Evolutionary conservation across 2,797 vertebrate species (phyloP).

Genomic region (Delichon dasypus): DNA sequence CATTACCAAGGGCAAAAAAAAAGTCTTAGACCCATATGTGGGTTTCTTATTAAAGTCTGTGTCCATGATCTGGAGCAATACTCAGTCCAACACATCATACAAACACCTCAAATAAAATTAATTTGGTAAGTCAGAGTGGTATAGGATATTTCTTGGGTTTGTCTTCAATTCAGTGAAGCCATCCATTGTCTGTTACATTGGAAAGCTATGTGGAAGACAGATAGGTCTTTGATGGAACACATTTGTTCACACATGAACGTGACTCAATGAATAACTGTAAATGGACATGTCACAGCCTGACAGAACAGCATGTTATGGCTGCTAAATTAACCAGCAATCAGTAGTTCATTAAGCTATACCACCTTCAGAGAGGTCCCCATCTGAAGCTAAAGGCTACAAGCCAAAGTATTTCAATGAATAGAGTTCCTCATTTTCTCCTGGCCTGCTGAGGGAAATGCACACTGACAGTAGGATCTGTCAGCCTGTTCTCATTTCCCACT

Average conservation of each 20-base stretch:
- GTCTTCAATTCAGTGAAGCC: neutral
- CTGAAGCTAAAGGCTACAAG: neutral
- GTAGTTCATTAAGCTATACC: neutral
- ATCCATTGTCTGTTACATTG: neutral
- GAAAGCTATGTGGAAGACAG: neutral
- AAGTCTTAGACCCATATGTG: neutral
- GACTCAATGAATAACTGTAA: neutral
- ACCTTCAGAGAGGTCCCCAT: neutral
- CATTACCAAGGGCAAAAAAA: neutral
- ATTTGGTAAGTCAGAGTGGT: neutral
- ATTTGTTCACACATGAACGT: neutral
- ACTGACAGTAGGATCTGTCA: neutral
- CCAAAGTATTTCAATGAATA: neutral
- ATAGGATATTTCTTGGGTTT: neutral
- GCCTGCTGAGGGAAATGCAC: neutral
- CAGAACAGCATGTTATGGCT: accelerated
- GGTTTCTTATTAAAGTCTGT: neutral
- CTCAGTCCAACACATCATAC: neutral
- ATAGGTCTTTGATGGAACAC: neutral
- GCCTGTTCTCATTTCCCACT: neutral
- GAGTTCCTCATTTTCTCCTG: neutral
- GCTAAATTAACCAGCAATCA: neutral
- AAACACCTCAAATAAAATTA: neutral
- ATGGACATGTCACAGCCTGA: neutral
- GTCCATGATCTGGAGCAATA: neutral